A percentile compares a stretch with the other conserved stretches of the same genome.
These are phyloP conservation scores for Colius striatus DNA, from an alignment of 2,113 vertebrate species.

Conservation along the genomic window DNA sequence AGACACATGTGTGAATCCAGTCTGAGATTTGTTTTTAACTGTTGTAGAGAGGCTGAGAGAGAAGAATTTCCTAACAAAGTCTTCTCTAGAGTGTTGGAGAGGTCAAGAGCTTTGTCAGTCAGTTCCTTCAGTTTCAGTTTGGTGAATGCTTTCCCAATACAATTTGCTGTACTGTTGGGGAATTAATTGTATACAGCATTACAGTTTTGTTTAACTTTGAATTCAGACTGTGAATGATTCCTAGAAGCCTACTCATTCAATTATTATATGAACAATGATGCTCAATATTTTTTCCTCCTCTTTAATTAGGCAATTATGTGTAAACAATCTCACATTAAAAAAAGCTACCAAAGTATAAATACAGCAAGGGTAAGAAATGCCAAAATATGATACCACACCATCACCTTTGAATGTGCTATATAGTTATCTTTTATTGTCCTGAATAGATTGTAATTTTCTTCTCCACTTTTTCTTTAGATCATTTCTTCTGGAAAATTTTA, in stretches of 20 bases:
- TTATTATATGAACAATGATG: not conserved
- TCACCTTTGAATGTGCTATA: not conserved
- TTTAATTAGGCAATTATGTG: not conserved
- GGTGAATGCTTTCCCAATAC: not conserved
- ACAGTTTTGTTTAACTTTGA: not conserved
- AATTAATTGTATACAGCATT: not conserved
- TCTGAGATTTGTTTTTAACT: not conserved
- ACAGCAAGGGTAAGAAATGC: not conserved
- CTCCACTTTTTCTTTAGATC: not conserved
- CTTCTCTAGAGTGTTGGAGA: not conserved
- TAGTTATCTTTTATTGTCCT: not conserved
- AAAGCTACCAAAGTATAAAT: not conserved
- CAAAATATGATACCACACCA: not conserved
- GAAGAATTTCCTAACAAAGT: not conserved
- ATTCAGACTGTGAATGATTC: not conserved
- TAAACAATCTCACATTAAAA: not conserved
- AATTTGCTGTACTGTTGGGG: not conserved
- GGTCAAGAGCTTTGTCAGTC: not conserved
- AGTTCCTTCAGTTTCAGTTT: not conserved
- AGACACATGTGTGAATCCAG: not conserved
- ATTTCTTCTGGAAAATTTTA: not conserved
- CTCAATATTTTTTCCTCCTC: not conserved
- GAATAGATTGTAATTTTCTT: not conserved
- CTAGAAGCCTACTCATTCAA: not conserved
- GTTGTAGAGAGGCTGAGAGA: not conserved